Evolutionary conservation across 2,113 vertebrate species (phyloP), one percentile per base, ranked within the genome.

Genomic region (Pteronura brasiliensis): DNA sequence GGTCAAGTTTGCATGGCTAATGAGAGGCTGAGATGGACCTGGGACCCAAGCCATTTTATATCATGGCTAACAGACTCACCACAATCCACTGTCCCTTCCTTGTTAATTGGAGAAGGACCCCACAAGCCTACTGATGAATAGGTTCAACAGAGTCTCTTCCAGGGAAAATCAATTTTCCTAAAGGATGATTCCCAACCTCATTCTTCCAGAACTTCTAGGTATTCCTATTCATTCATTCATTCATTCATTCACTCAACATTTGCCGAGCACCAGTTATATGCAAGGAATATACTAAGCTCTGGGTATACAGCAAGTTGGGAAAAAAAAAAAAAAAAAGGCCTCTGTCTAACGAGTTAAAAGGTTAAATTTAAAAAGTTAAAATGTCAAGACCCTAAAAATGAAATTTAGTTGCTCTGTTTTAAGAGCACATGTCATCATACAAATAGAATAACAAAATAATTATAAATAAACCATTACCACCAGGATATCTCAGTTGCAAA

Each of bases 381-480:
- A 55, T 55, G 52, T 39, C 31, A 93, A 94, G 88, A 77, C 17
- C 5, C 69, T 95, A 6, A 42, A 92, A 89, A 52, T 39, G 0
- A 61, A 77, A 90, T 83, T 47, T 57, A 77, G 92, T 87, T 67
- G 10, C 25, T 55, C 29, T 36, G 20, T 39, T 69, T 84, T 81
- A 93, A 95, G 6, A 90, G 8, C 15, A 42, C 9, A 31, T 4
- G 25, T 49, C 76, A 1, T n/a, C 23, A 76, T 82, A 86, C 39
- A 91, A 83, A 82, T n/a, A 81, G 57, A 97, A 88, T 65, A 87
- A 0, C 67, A 90, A 96, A 86, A 39, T 85, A 95, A 89, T 81
- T 90, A 80, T 52, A 83, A 93, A 69, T 49, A 90, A 94, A 39
- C 18, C 42, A 12, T 88, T 79, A 55, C 11, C 25, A 83, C 36